Percentiles rank a stretch among this genome's conserved stretches.
phyloP scores from a whole-genome alignment of 2,888 invertebrate genomes.

The Xylota segnis region DNA sequence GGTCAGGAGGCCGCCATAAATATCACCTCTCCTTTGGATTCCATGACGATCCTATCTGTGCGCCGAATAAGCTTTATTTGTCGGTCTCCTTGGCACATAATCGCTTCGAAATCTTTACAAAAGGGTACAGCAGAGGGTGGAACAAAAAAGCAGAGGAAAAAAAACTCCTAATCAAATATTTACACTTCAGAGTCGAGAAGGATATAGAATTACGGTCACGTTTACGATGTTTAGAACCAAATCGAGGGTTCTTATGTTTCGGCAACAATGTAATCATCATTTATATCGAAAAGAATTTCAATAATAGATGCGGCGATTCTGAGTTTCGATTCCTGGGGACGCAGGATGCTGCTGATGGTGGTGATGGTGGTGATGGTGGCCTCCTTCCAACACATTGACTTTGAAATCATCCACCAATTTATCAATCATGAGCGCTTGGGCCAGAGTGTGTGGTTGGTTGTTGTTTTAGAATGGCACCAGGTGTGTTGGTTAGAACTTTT shows the following conservation, averaged over 20 bases:
- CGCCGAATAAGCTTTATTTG: conserved; percentile 51
- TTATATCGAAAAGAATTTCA: conserved; percentile 41
- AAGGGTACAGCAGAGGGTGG: conserved; percentile 17
- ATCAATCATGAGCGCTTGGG: conserved; percentile 22
- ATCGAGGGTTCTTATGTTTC: conserved; percentile 50
- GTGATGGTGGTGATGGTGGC: not conserved
- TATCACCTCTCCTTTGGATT: conserved; percentile 5
- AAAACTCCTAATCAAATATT: conserved; percentile 52
- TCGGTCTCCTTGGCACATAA: conserved; percentile 34
- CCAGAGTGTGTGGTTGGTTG: not conserved
- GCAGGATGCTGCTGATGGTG: not conserved
- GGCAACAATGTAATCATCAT: conserved; percentile 61
- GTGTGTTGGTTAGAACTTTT: conserved; percentile 20
- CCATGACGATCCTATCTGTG: conserved; percentile 30
- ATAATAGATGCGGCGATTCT: conserved; percentile 50
- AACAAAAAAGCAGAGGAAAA: not conserved
- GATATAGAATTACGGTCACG: conserved; percentile 63
- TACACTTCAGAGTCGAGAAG: conserved; percentile 17
- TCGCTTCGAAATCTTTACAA: conserved; percentile 36
- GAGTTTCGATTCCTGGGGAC: conserved; percentile 18
- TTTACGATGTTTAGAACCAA: conserved; percentile 53
- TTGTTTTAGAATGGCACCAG: not conserved
- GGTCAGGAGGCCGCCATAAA: conserved; percentile 14
- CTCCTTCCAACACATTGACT: conserved; percentile 13
- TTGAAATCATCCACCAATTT: conserved; percentile 22